A percentile compares a stretch with the other conserved stretches of the same genome.
Conservation (phyloP, 2,113 vertebrate species). For the Acrocephalus kingi region DNA sequence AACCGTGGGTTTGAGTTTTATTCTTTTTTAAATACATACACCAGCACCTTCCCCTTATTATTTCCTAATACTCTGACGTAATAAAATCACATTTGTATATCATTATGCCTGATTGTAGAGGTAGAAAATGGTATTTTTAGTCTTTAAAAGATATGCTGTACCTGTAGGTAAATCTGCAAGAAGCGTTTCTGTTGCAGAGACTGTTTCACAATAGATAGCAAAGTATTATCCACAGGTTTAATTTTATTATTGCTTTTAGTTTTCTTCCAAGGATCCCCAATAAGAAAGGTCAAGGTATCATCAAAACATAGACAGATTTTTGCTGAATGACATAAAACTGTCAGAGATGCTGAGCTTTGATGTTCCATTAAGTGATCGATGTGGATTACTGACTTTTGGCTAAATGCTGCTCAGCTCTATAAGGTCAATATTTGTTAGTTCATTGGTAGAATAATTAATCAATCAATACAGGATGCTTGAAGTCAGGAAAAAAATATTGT, state of each 20-base stretch:
- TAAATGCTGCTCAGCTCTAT: constrained; percentile 85
- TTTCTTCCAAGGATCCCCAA: constrained; percentile 68
- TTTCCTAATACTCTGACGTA: background rate
- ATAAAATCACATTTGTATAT: background rate
- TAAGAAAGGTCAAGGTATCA: constrained; percentile 87
- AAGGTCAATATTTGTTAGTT: constrained; percentile 97
- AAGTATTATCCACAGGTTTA: constrained; percentile 64
- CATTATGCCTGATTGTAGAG: background rate
- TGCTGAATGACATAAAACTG: constrained; percentile 90
- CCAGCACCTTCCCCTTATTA: background rate
- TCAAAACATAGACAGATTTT: constrained; percentile 81
- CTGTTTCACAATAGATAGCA: constrained; percentile 52
- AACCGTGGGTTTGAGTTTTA: background rate
- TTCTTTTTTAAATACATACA: background rate
- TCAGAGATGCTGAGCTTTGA: constrained; percentile 88
- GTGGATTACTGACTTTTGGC: constrained; percentile 85
- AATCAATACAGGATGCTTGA: constrained; percentile 87
- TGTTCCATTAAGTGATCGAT: constrained; percentile 98
- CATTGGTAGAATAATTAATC: constrained; percentile 96
- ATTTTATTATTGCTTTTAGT: constrained; percentile 71
- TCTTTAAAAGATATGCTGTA: background rate
- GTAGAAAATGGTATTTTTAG: background rate
- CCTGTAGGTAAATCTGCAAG: background rate
- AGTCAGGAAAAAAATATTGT: constrained; percentile 75
- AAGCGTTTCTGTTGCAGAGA: background rate